Conservation (phyloP, 2,888 invertebrate genomes). For the Encarsia formosa region DNA sequence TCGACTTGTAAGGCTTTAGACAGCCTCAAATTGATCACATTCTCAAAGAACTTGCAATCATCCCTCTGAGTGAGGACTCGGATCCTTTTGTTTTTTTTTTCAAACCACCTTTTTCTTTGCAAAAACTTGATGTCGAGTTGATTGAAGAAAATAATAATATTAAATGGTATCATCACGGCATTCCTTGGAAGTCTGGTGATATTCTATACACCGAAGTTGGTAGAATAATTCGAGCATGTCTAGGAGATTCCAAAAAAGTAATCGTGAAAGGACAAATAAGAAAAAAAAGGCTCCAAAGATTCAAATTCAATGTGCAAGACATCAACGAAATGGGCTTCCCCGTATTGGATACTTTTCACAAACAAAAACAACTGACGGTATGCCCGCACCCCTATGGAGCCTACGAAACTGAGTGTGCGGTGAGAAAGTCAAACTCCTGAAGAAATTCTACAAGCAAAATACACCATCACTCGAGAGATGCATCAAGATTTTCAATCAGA, state of each 20-base stretch:
- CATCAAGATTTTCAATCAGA: too few relatives aligned
- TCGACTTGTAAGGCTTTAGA: constrained; percentile 20
- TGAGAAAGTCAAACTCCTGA: too few relatives aligned
- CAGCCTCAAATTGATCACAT: constrained; percentile 9
- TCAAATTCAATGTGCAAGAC: not conserved
- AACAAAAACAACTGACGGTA: not conserved
- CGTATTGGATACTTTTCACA: too few relatives aligned
- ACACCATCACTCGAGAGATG: too few relatives aligned
- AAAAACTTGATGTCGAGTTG: not conserved
- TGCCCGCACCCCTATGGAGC: not conserved
- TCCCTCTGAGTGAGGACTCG: not conserved
- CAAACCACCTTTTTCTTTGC: not conserved
- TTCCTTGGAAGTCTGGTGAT: not conserved
- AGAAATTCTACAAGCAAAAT: too few relatives aligned
- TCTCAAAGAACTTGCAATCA: constrained; percentile 13
- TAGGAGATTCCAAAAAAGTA: not conserved
- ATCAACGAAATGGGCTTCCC: not conserved
- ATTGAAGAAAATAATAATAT: not conserved
- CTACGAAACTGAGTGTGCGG: too few relatives aligned
- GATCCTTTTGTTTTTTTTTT: not conserved
- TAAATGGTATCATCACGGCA: not conserved
- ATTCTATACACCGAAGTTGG: not conserved
- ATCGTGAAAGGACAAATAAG: too few relatives aligned
- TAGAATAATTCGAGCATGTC: not conserved
- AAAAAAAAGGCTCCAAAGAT: not conserved